These are phyloP conservation scores for Cheilosia pagana DNA, from an alignment of 2,888 invertebrate genomes.

Conservation along the genomic window DNA sequence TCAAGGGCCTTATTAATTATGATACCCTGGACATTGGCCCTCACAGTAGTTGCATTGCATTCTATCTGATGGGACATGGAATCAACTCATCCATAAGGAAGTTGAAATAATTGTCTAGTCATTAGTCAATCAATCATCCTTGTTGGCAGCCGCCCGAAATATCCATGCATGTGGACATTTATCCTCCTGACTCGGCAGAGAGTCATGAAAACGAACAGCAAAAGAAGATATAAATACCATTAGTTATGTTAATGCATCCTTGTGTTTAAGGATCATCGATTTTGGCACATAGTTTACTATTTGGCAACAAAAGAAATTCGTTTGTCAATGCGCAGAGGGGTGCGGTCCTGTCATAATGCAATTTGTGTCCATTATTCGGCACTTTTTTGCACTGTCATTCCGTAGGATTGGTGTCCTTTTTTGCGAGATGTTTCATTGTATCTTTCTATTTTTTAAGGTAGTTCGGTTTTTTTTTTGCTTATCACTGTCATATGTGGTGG, in stretches of 20 bases:
- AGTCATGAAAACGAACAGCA: slow-evolving; percentile 34
- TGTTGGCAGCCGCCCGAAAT: slow-evolving; percentile 35
- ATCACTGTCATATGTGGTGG: slow-evolving; percentile 32
- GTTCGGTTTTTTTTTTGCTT: slow-evolving; percentile 15
- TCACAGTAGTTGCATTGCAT: slow-evolving; percentile 7
- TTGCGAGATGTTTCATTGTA: slow-evolving; percentile 39
- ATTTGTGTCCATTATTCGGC: slow-evolving; percentile 70
- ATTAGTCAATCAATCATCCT: slow-evolving; percentile 74
- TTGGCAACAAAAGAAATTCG: slow-evolving; percentile 31
- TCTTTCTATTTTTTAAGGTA: slow-evolving; percentile 29
- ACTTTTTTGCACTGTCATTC: slow-evolving; percentile 50
- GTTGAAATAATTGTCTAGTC: slow-evolving; percentile 75
- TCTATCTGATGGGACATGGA: slow-evolving; percentile 64
- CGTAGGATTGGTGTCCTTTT: slow-evolving; percentile 29
- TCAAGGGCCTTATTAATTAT: slow-evolving; percentile 73
- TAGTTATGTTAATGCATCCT: slow-evolving; percentile 74
- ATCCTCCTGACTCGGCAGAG: slow-evolving; percentile 48
- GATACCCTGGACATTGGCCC: slow-evolving; percentile 52
- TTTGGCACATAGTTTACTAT: slow-evolving; percentile 64
- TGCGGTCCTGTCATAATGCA: slow-evolving; percentile 73
- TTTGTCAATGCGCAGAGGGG: slow-evolving; percentile 28
- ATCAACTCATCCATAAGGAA: slow-evolving; percentile 75
- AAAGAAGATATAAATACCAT: slow-evolving; percentile 66
- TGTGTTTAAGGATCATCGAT: slow-evolving; percentile 71
- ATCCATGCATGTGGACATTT: slow-evolving; percentile 62